Evolutionary conservation across 92 coral and sea anemone species (phyloP).

Genomic region (Desmophyllum pertusum): DNA sequence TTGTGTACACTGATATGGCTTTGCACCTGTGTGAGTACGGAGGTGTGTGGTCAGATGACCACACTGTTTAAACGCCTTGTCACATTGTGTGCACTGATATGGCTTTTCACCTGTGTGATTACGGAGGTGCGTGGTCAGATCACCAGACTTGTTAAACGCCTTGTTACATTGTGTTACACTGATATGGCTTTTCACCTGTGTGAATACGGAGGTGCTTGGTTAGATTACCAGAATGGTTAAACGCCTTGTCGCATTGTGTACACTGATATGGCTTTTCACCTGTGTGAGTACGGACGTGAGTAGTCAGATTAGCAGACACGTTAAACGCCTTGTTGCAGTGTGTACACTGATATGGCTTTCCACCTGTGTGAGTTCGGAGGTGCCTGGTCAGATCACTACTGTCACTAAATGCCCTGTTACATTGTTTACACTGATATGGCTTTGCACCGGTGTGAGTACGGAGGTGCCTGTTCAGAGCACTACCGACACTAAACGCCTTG

Average conservation of each 20-base stretch:
- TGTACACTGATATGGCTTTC: too few species aligned
- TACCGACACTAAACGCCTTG: too few species aligned
- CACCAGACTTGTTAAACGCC: constrained; percentile 12
- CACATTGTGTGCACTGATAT: constrained; percentile 52
- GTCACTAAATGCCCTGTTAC: too few species aligned
- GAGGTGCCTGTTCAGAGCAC: constrained; percentile 49
- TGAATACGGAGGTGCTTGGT: constrained; percentile 53
- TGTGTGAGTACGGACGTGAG: constrained; percentile 48
- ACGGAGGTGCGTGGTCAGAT: constrained; percentile 46
- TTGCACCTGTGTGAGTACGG: too few species aligned
- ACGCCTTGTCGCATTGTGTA: constrained; percentile 43
- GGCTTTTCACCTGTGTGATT: constrained; percentile 61
- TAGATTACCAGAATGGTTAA: constrained; percentile 11
- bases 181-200: constrained; percentile 53
- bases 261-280: constrained; percentile 62
- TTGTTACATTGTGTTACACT: constrained; percentile 49
- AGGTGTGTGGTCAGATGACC: too few species aligned
- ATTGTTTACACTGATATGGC: constrained; percentile 54
- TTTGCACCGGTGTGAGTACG: constrained; percentile 56
- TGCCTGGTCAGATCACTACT: too few species aligned
- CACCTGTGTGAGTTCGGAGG: too few species aligned
- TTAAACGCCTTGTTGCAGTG: too few species aligned
- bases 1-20: too few species aligned
- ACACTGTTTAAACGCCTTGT: too few species aligned
- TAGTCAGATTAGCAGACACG: constrained; percentile 41